Evolutionary conservation across 2,113 vertebrate genomes (phyloP), one percentile per base, ranked within the genome.

Genomic region (Terrapene triunguis): DNA sequence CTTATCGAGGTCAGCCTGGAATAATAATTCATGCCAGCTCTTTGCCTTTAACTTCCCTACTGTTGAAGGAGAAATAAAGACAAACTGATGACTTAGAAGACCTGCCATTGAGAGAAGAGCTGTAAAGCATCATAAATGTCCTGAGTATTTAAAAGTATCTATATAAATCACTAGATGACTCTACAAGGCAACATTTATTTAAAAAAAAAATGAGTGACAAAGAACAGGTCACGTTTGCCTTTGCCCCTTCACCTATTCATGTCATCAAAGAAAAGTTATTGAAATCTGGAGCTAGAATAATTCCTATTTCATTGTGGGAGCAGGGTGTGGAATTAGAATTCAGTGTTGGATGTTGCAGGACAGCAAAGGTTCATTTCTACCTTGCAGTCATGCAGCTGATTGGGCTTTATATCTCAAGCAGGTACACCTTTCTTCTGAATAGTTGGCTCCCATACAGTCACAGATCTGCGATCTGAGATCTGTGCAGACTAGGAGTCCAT

Each of bases 1-100:
- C 80, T 94, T 95, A 94, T 78, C 94, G 94, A 91, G 92, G 89
- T 96, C 93, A 95, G 42, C n/a, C 84, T 92, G 81, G 84, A 96
- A 89, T 94, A 92, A 92, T 89, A 85, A 54, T 21, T 76, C 21
- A 87, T 92, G 90, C n/a, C 82, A 94, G 47, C 81, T 90, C n/a
- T 83, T 89, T 88, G 32, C 5, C n/a, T 88, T 57, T 24, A 72
- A 55, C 74, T 44, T 80, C 24, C 84, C 54, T 83, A 50, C 13
- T 69, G 12, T 51, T 80, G 82, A 86, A 89, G 24, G 74, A 25
- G 25, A 29, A 44, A 12, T 27, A 47, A 47, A 14, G 82, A 79
- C 13, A 81, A 91, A 85, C 38, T 22, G 82, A 29, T 65, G 84
- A 27, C 59, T 95, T 4, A 1, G 12, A 90, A 91, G 76, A 80